Base-by-base conservation (phyloP, 2,113 vertebrate genomes). In the Aleadryas rufinucha region DNA sequence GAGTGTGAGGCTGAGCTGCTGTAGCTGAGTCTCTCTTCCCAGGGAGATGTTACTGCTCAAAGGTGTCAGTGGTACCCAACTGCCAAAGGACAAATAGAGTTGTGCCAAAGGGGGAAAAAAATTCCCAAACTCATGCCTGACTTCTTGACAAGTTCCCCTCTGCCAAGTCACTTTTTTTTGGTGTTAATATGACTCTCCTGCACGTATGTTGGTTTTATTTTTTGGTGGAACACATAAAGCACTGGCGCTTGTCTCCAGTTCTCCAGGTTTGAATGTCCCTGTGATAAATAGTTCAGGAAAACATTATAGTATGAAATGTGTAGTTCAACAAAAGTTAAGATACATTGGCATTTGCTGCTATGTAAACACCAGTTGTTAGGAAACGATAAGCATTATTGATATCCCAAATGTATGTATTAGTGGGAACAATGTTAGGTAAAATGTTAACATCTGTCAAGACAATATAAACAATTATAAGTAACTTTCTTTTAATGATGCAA, bases 371-470 rank as follows among this genome's bases (percentile, higher is more conserved):
- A 94, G 97, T 98, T 98, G 97, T 96, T 97, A 96, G 94, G 87
- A 97, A 97, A 95, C 0, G 66, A 98, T 97, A 97, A 97, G 95
- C 89, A 88, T 97, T 97, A 97, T 92, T 97, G 96, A 97, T 97
- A 97, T 85, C 93, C 93, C 94, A 96, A 97, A 96, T 90, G 95
- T 96, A 96, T 92, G 94, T 97, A 97, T 97, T 97, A 97, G 95
- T 89, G 93, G 90, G 94, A 98, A 97, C 70, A 92, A 95, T 93
- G 95, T 96, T 96, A 89, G 84, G 96, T 87, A 93, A 92, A 98
- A 98, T 96, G 97, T 98, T 98, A 97, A 97, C 98, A 98, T 98
- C 97, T 98, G 98, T 97, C 96, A 96, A 96, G 69, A 70, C 91
- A 97, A 97, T 85, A 91, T 90, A 97, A 98, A 98, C 97, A 96